These are phyloP conservation scores for Anolis sagrei DNA, from an alignment of 2,113 vertebrate species.

Conservation along the genomic window DNA sequence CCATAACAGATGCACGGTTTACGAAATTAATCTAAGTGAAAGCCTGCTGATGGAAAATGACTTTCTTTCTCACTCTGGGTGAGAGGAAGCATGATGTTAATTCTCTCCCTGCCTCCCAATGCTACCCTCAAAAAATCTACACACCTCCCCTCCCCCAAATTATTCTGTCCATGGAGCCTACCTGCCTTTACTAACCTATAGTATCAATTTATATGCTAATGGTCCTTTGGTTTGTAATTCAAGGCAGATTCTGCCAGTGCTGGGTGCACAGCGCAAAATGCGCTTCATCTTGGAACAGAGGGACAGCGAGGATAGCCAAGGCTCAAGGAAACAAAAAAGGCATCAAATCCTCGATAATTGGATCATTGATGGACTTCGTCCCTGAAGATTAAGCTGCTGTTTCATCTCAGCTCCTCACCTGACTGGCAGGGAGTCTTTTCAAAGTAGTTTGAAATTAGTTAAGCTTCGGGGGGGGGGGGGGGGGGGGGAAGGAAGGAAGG, in stretches of 20 bases:
- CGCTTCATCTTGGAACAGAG: slow-evolving; percentile 23
- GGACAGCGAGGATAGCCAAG: slow-evolving; percentile 8
- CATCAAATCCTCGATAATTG: slow-evolving; percentile 64
- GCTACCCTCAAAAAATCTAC: slow-evolving; percentile 35
- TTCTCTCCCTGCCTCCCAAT: slow-evolving; percentile 46
- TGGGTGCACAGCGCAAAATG: not conserved
- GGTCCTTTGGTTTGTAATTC: slow-evolving; percentile 50
- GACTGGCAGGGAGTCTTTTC: slow-evolving; percentile 30
- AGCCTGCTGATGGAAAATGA: slow-evolving; percentile 41
- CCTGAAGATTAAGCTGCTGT: slow-evolving; percentile 49
- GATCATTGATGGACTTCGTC: slow-evolving; percentile 59
- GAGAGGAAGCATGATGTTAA: slow-evolving; percentile 15
- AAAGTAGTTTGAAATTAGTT: slow-evolving; percentile 43
- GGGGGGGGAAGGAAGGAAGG: too few relatives aligned
- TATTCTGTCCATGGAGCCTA: slow-evolving; percentile 34
- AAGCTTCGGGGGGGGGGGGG: not conserved
- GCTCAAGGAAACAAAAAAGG: slow-evolving; percentile 13
- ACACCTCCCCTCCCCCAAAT: slow-evolving; percentile 42
- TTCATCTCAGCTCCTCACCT: slow-evolving; percentile 54
- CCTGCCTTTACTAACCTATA: slow-evolving; percentile 31
- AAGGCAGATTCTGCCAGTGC: slow-evolving; percentile 24
- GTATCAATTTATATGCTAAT: slow-evolving; percentile 75
- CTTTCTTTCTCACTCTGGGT: slow-evolving; percentile 56
- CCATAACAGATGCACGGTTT: slow-evolving; percentile 19
- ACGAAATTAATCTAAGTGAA: slow-evolving; percentile 57